Evolutionary conservation across 1,140 invertebrate genomes (phyloP), one percentile per base, ranked within the genome.

Genomic region (Aphelinus certus): DNA sequence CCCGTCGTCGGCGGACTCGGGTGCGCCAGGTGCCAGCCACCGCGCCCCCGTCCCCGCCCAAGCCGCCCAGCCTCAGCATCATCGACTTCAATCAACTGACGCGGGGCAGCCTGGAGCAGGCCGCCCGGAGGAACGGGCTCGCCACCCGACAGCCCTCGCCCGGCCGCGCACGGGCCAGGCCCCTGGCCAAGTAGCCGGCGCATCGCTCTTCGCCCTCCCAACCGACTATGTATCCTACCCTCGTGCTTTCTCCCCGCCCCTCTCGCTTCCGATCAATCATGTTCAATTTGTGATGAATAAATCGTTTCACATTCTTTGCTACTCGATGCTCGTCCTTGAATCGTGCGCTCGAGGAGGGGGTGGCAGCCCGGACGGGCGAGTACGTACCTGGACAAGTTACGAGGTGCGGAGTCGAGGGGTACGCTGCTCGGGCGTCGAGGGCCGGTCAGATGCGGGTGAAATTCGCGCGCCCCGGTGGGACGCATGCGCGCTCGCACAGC

Each of bases 51-150:
- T 43, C n/a, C 49, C 71, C 53, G 42, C 65, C 43, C 61, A 61
- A 76, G 60, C 89, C 90, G 81, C 91, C 92, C 4, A 90, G 89
- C 79, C 88, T 93, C 70, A 91, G 92, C 43, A 93, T 93, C 78
- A 93, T 93, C 79, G 92, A 93, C 88, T 91, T 93, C 81, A 93
- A 93, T 88, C 88, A 91, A 82, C 89, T 93, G 80, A 92, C 91
- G 2, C 85, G 90, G 63, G 90, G 89, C 55, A 90, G 90, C 71
- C 83, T 92, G 49, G 90, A 91, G 45, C 81, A 84, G 9, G 87
- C 88, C 7, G 84, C 80, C 45, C 80, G 79, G 63, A 82, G 79
- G 77, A 83, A 80, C 70, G 77, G 75, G 75, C 73, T 71, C 49
- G 78, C 76, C 53, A 73, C 75, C 1, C 78, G 76, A 3, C 70